Evolutionary conservation across 2,113 vertebrate genomes (phyloP).

Genomic region (Ursus arctos): DNA sequence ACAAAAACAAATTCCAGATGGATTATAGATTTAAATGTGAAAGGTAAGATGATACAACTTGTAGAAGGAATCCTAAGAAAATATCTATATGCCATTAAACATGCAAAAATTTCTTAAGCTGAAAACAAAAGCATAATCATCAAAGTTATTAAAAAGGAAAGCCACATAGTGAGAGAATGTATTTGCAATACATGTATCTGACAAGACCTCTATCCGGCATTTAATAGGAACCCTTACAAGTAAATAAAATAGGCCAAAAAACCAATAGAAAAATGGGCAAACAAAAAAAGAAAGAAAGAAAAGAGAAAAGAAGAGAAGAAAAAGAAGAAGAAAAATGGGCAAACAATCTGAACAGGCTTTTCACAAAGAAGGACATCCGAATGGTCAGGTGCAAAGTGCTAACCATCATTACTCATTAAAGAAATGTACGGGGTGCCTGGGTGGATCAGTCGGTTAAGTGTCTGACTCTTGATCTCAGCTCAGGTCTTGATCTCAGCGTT

Average conservation of each 20-base stretch:
- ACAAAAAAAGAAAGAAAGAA: background rate
- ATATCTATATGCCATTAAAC: background rate
- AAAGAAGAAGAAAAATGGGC: background rate
- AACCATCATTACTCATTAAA: background rate
- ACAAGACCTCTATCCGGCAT: background rate
- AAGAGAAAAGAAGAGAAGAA: no score
- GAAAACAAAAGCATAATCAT: background rate
- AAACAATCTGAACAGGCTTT: background rate
- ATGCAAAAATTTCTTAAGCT: conserved; percentile 26
- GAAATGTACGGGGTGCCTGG: background rate
- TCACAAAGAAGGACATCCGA: background rate
- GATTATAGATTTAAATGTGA: background rate
- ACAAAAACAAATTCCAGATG: conserved; percentile 37
- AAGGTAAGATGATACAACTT: background rate
- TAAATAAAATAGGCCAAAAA: background rate
- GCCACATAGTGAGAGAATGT: background rate
- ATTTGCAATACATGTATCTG: background rate
- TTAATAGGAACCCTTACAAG: background rate
- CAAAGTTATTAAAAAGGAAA: conserved; percentile 40
- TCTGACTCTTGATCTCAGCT: background rate
- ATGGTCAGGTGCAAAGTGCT: background rate
- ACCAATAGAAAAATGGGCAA: background rate
- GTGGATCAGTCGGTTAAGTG: background rate
- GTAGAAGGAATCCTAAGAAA: conserved; percentile 1
- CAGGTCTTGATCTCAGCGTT: background rate